These are phyloP conservation scores for Rhamnusium bicolor DNA, from an alignment of 2,888 invertebrate species.

Conservation along the genomic window DNA sequence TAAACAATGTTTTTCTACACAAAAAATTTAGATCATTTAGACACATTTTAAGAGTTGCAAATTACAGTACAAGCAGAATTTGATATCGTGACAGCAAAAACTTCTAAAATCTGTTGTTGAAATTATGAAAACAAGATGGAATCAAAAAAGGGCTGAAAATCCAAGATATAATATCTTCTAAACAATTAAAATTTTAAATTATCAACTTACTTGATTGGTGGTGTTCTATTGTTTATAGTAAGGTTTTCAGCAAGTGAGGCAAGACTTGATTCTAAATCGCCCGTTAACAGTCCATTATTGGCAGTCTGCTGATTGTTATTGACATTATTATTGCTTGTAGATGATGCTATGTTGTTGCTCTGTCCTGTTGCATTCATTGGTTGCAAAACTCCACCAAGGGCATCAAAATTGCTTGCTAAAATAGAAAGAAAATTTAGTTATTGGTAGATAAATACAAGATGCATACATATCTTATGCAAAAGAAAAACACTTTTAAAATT, in stretches of 20 bases:
- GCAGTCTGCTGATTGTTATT: slow-evolving; percentile 62
- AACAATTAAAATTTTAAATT: not conserved
- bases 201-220: slow-evolving; percentile 80
- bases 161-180: not conserved
- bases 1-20: not conserved
- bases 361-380: slow-evolving; percentile 70
- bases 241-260: slow-evolving; percentile 95
- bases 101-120: not conserved
- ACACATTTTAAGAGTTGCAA: not conserved
- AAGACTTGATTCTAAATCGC: slow-evolving; percentile 94
- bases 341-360: slow-evolving; percentile 47
- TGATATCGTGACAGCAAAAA: not conserved
- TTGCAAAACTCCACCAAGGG: slow-evolving; percentile 81
- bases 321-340: slow-evolving; percentile 47
- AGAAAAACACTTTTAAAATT: too few species aligned
- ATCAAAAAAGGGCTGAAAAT: slow-evolving; percentile 20
- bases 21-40: not conserved
- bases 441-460: not conserved
- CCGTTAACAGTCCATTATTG: slow-evolving; percentile 82
- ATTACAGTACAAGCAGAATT: not conserved
- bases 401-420: slow-evolving; percentile 77
- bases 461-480: too few species aligned
- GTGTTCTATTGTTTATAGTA: slow-evolving; percentile 83
- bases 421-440: slow-evolving; percentile 27
- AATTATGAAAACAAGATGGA: not conserved